Evolutionary conservation across 2,888 invertebrate species (phyloP).

Genomic region (Trileptium ribeirensis): DNA sequence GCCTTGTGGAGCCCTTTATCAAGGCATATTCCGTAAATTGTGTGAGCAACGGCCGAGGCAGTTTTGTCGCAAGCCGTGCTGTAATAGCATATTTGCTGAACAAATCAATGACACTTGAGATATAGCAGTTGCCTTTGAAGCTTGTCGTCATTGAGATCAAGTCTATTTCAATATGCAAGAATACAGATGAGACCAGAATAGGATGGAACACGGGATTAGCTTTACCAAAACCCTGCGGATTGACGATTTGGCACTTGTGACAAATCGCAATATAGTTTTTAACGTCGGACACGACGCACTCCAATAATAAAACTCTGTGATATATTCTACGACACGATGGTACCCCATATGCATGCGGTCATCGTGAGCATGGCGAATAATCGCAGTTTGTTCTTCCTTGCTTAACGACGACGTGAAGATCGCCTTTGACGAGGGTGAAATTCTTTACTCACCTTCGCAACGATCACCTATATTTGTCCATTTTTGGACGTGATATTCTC

Average conservation of each 20-base stretch:
- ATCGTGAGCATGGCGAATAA: too few relatives aligned
- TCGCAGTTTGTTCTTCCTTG: too few relatives aligned
- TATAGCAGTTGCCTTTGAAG: background rate
- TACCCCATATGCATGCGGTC: background rate
- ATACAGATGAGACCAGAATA: background rate
- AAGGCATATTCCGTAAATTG: background rate
- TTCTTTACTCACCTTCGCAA: too few relatives aligned
- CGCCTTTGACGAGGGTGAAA: too few relatives aligned
- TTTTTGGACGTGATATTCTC: too few relatives aligned
- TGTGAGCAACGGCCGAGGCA: background rate
- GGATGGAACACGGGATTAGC: background rate
- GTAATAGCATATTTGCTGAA: background rate
- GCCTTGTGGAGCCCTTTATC: background rate
- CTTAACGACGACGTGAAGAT: too few relatives aligned
- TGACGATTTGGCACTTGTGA: background rate
- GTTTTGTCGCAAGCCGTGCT: background rate
- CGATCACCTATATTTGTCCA: too few relatives aligned
- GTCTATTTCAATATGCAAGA: background rate
- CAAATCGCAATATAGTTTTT: background rate
- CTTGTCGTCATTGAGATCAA: background rate
- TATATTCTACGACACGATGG: too few relatives aligned
- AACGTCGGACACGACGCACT: background rate
- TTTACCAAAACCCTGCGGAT: background rate
- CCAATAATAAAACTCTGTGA: too few relatives aligned
- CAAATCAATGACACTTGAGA: background rate